These are phyloP conservation scores for Drosophila pallidifrons DNA, from an alignment of 1,140 invertebrate genomes.

Conservation along the genomic window DNA sequence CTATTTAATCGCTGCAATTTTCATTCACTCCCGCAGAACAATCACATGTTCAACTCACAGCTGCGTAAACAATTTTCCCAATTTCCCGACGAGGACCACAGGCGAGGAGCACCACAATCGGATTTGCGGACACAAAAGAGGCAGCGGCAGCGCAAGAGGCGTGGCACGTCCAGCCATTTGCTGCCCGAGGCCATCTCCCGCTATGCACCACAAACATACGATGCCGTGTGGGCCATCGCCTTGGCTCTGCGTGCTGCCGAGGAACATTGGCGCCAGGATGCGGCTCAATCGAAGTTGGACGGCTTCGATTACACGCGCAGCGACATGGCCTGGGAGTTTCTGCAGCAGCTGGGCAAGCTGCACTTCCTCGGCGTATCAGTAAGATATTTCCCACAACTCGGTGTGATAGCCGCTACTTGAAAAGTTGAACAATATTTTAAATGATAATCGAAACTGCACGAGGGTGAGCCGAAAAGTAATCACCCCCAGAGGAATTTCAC, in stretches of 20 bases:
- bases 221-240: slow-evolving; percentile 95
- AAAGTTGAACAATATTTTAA: too few species aligned
- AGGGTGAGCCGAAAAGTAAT: too few species aligned
- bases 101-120: slow-evolving; percentile 49
- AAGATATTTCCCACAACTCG: slow-evolving; percentile 72
- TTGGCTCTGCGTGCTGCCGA: slow-evolving; percentile 86
- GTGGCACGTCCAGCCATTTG: slow-evolving; percentile 48
- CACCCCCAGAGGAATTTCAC: too few species aligned
- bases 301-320: slow-evolving; percentile 90
- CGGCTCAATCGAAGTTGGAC: slow-evolving; percentile 85
- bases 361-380: slow-evolving; percentile 94
- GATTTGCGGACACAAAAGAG: slow-evolving; percentile 37
- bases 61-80: slow-evolving; percentile 75
- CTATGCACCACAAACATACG: slow-evolving; percentile 92
- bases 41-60: slow-evolving; percentile 87
- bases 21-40: slow-evolving; percentile 86
- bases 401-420: too few species aligned
- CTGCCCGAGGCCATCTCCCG: slow-evolving; percentile 86
- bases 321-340: slow-evolving; percentile 89
- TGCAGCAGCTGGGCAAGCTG: slow-evolving; percentile 89
- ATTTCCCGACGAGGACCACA: slow-evolving; percentile 54
- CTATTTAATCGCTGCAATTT: slow-evolving; percentile 62
- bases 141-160: slow-evolving; percentile 12
- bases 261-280: slow-evolving; percentile 73
- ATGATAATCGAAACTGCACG: too few species aligned